Base-by-base conservation (phyloP, 2,888 invertebrate genomes). In the Metallyticus violacea region DNA sequence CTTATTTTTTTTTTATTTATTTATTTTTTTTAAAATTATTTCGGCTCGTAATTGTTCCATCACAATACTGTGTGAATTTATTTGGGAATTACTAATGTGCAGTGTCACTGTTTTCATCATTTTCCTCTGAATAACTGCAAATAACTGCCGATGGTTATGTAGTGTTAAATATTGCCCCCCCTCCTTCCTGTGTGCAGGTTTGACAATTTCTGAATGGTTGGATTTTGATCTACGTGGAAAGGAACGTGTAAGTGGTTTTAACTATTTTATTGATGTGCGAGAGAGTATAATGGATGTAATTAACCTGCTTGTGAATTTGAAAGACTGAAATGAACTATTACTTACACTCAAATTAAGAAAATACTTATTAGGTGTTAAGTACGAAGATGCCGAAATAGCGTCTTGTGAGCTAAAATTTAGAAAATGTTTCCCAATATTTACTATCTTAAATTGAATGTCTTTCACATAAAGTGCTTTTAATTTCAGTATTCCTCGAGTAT, bases 151-250 rank as follows among this genome's bases (percentile, higher is more conserved):
- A 15, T 6, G 15, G 3, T 15, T 62, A 0, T 1, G 40, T 4
- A 15, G 15, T 22, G 40, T 62, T 15, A 22, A n/a, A 62, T 22
- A 62, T 6, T 62, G 40, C 22, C 9, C 40, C 22, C 9, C 40
- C 22, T 62, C 40, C 40, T 62, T 62, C 40, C 40, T 62, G 40
- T 62, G 40, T 62, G 15, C 40, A 62, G 4, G 9, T 62, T 22
- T 62, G 40, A 62, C 40, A 62, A 62, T 62, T 28, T 81, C n/a
- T 30, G 81, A 30, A 30, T 30, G 40, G 81, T 15, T 80, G 80
- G 78, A 26, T 26, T 81, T 77, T 86, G 86, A 82, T 86, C 81
- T 26, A 86, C 86, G 86, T 86, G 86, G 86, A 86, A 29, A 80
- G 30, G 62, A 80, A 80, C 28, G 26, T 76, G 79, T 81, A 85